Percentiles rank a stretch among this genome's conserved stretches.
Conservation (phyloP, 2,797 vertebrate genomes). For the Melanotaenia pygmaea region DNA sequence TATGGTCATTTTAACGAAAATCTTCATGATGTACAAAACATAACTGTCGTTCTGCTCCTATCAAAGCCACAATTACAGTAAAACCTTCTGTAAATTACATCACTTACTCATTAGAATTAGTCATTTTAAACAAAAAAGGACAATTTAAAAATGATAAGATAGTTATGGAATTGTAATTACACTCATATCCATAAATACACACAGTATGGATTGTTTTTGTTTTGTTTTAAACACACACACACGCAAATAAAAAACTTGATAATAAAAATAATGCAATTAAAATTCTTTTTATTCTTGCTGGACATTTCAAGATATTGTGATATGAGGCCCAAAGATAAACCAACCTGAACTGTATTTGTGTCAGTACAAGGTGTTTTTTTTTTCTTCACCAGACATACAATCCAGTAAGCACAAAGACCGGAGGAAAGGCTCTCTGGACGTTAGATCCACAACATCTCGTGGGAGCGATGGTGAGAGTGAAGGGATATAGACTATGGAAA, state of each 20-base stretch:
- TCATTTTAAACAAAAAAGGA: background rate
- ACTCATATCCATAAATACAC: background rate
- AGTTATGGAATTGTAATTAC: background rate
- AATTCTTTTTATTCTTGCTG: background rate
- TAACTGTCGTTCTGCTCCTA: background rate
- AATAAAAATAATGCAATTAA: background rate
- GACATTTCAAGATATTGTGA: background rate
- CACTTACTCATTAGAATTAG: background rate
- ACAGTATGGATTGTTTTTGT: background rate
- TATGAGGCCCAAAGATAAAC: background rate
- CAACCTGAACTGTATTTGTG: slow-evolving; percentile 23
- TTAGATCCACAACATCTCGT: slow-evolving; percentile 89
- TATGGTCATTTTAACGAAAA: background rate
- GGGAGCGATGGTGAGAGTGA: slow-evolving; percentile 91
- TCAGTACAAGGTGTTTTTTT: slow-evolving; percentile 31
- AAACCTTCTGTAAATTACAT: background rate
- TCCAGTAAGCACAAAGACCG: slow-evolving; percentile 92
- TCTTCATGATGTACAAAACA: background rate
- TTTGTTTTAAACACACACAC: background rate
- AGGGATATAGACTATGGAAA: slow-evolving; percentile 59
- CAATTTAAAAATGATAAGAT: background rate
- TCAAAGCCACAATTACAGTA: background rate
- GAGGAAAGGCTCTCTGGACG: slow-evolving; percentile 95
- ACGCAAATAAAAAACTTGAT: background rate
- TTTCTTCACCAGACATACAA: slow-evolving; percentile 87